Percentiles rank a stretch among this genome's conserved stretches.
Conservation (phyloP, 2,888 invertebrate genomes). For the Athalia circularis region DNA sequence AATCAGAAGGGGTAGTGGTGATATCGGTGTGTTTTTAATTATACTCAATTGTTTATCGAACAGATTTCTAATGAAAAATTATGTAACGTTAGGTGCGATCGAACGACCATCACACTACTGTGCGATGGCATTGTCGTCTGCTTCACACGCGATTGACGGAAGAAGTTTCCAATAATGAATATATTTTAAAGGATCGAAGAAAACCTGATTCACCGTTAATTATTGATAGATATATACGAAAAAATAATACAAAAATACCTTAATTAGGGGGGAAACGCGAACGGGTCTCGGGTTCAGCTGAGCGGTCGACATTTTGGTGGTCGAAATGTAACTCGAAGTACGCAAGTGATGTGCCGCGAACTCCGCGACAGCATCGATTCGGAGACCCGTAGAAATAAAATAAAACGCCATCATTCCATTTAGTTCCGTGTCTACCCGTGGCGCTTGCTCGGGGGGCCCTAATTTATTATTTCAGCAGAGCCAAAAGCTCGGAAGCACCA, state of each 20-base stretch:
- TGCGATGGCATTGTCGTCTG: constrained; percentile 41
- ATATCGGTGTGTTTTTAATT: not conserved
- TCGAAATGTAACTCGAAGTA: constrained; percentile 24
- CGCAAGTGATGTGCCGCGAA: not conserved
- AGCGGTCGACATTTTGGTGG: constrained; percentile 65
- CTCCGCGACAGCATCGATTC: too few relatives aligned
- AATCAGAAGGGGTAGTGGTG: too few relatives aligned
- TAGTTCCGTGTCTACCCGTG: too few relatives aligned
- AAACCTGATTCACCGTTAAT: too few relatives aligned
- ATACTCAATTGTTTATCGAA: constrained; percentile 15
- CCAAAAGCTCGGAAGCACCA: constrained; percentile 47
- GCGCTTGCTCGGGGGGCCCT: too few relatives aligned
- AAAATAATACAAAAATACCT: constrained; percentile 76
- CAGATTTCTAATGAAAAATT: constrained; percentile 55
- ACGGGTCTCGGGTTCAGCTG: constrained; percentile 77
- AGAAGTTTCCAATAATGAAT: not conserved
- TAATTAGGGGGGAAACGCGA: constrained; percentile 88
- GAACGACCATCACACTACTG: constrained; percentile 44
- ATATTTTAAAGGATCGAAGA: not conserved
- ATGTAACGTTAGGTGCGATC: constrained; percentile 72
- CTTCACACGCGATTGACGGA: constrained; percentile 44
- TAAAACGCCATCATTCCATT: too few relatives aligned
- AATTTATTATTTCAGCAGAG: too few relatives aligned
- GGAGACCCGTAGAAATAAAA: too few relatives aligned
- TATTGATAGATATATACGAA: too few relatives aligned